Evolutionary conservation across 37 sponge, comb jelly and placozoan species (phyloP).

Genomic region (Beroe forskalii): DNA sequence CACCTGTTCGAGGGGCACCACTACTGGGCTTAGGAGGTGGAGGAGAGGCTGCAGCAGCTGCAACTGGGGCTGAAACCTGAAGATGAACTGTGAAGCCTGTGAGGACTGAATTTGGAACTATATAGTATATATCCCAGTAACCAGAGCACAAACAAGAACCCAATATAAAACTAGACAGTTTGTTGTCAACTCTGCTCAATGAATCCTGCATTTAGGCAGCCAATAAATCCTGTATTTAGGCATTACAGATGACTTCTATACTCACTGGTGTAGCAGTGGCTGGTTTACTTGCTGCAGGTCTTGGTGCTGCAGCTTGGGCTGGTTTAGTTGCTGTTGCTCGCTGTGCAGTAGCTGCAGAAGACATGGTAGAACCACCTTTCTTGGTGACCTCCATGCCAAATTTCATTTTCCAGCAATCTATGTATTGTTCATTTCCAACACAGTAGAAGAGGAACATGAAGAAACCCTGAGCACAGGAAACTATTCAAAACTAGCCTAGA

Average conservation of each 20-base stretch:
- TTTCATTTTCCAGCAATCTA: conserved; percentile 1
- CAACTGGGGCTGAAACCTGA: not conserved
- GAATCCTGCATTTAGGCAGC: too few species aligned
- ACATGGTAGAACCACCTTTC: not conserved
- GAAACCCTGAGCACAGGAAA: not conserved
- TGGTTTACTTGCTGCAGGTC: not conserved
- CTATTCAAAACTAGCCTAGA: not conserved
- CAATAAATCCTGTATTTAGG: too few species aligned
- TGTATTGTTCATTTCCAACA: conserved; percentile 44
- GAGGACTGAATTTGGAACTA: too few species aligned
- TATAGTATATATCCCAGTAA: too few species aligned
- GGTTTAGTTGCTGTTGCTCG: not conserved
- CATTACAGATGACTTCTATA: too few species aligned
- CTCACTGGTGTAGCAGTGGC: not conserved
- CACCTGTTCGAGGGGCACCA: not conserved
- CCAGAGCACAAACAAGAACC: too few species aligned
- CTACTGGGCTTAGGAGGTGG: not conserved
- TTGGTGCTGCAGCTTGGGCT: not conserved
- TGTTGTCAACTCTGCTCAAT: too few species aligned
- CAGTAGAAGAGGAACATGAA: conserved; percentile 50
- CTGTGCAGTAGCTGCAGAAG: not conserved
- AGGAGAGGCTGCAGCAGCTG: not conserved
- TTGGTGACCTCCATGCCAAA: conserved; percentile 5
- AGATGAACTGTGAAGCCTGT: not conserved
- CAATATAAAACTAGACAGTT: too few species aligned